A percentile compares a stretch with the other conserved stretches of the same genome.
These are phyloP conservation scores for Hydrozoanthus tunicans DNA, from an alignment of 64 coral and sea anemone species.

Conservation along the genomic window DNA sequence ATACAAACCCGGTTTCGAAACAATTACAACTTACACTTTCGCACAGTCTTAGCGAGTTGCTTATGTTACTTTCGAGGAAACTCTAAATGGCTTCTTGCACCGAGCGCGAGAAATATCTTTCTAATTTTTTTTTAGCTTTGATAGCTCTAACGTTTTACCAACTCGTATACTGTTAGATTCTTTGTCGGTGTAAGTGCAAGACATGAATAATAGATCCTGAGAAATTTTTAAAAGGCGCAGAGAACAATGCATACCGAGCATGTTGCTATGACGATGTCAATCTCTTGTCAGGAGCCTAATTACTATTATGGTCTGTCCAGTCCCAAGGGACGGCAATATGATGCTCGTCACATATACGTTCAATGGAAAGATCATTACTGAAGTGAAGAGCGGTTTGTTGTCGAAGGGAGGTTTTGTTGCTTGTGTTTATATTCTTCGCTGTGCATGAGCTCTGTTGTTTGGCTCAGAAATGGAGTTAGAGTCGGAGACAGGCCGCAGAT, in stretches of 20 bases:
- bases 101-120: too few relatives aligned
- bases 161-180: too few relatives aligned
- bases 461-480: conserved; percentile 63
- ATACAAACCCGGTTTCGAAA: too few relatives aligned
- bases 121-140: too few relatives aligned
- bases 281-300: conserved; percentile 54
- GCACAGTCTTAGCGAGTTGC: too few relatives aligned
- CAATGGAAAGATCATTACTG: conserved; percentile 15
- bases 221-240: not conserved
- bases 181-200: not conserved
- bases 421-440: conserved; percentile 53
- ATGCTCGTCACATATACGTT: not conserved
- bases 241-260: not conserved
- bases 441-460: conserved; percentile 38
- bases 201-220: not conserved
- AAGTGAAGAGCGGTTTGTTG: conserved; percentile 50
- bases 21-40: too few relatives aligned
- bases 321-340: conserved; percentile 43
- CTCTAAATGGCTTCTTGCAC: too few relatives aligned
- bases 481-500: conserved; percentile 58
- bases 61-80: too few relatives aligned
- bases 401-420: conserved; percentile 43
- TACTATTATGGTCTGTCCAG: conserved; percentile 73
- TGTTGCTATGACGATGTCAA: conserved; percentile 75
- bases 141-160: too few relatives aligned